A percentile compares a stretch with the other conserved stretches of the same genome.
Conservation (phyloP, 2,113 vertebrate species). For the Haemorhous mexicanus region DNA sequence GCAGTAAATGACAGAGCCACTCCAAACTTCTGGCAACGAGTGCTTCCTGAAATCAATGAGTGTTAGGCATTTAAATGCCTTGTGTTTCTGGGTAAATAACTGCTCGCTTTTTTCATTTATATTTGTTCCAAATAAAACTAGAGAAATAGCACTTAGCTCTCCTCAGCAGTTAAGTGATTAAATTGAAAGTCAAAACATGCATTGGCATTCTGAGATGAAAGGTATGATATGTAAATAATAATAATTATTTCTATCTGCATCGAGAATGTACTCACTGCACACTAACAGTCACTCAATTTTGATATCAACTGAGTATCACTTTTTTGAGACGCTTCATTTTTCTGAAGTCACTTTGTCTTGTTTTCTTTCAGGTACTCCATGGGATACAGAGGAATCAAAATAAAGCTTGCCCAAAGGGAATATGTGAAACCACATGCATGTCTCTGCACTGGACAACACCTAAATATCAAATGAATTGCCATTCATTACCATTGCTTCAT, state of each 20-base stretch:
- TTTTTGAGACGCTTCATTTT: not conserved
- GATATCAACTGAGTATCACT: not conserved
- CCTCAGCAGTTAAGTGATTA: not conserved
- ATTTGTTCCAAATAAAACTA: not conserved
- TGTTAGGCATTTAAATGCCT: not conserved
- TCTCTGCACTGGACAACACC: not conserved
- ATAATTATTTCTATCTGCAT: not conserved
- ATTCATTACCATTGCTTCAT: not conserved
- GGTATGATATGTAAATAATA: not conserved
- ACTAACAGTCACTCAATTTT: not conserved
- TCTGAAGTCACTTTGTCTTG: not conserved
- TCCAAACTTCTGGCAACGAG: rapidly evolving
- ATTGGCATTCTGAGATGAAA: not conserved
- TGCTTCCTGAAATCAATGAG: not conserved
- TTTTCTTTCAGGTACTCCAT: not conserved
- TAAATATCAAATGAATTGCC: not conserved
- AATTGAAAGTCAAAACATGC: not conserved
- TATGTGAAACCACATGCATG: not conserved
- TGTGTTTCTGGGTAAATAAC: not conserved
- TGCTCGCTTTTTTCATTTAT: not conserved
- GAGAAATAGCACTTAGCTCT: not conserved
- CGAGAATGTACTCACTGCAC: not conserved
- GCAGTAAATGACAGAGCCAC: not conserved
- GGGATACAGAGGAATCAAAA: not conserved
- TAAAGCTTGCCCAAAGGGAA: not conserved